Conservation (phyloP, 2,797 vertebrate species). For the Menidia menidia region DNA sequence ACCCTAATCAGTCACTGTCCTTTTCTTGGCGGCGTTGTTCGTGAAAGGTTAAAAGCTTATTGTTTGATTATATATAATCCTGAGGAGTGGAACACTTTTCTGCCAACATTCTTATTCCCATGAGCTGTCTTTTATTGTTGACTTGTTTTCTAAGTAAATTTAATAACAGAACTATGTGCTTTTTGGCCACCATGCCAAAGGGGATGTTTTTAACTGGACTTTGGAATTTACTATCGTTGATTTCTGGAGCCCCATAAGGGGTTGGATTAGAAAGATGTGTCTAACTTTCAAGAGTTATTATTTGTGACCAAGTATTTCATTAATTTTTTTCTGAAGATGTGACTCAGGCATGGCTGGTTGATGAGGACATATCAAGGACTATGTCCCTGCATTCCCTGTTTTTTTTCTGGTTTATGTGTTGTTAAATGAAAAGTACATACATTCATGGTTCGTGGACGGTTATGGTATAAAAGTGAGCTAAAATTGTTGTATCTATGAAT, state of each 20-base stretch:
- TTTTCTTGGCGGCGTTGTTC: slow-evolving; percentile 25
- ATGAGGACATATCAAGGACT: slow-evolving; percentile 7
- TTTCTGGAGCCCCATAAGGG: slow-evolving; percentile 8
- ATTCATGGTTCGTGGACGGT: slow-evolving; percentile 6
- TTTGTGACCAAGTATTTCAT: not conserved
- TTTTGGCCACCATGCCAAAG: slow-evolving; percentile 43
- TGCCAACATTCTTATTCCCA: slow-evolving; percentile 39
- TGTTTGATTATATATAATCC: slow-evolving; percentile 38
- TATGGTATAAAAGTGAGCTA: not conserved
- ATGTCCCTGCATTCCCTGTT: too few relatives aligned
- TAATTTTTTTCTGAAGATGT: too few relatives aligned
- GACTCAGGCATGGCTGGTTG: not conserved
- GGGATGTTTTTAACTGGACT: slow-evolving; percentile 44
- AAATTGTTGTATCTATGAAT: not conserved
- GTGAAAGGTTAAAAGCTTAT: slow-evolving; percentile 45
- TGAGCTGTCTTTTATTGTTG: slow-evolving; percentile 30
- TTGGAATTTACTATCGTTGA: slow-evolving; percentile 42
- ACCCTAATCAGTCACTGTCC: slow-evolving; percentile 35
- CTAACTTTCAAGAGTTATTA: slow-evolving; percentile 3
- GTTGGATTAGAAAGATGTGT: slow-evolving; percentile 25
- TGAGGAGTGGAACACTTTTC: slow-evolving; percentile 26
- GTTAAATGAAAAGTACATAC: not conserved
- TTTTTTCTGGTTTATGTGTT: not conserved
- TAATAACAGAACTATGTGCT: slow-evolving; percentile 65
- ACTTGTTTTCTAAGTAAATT: slow-evolving; percentile 54